Evolutionary conservation across 2,113 vertebrate genomes (phyloP), one percentile per base, ranked within the genome.

Genomic region (Centropristis striata): DNA sequence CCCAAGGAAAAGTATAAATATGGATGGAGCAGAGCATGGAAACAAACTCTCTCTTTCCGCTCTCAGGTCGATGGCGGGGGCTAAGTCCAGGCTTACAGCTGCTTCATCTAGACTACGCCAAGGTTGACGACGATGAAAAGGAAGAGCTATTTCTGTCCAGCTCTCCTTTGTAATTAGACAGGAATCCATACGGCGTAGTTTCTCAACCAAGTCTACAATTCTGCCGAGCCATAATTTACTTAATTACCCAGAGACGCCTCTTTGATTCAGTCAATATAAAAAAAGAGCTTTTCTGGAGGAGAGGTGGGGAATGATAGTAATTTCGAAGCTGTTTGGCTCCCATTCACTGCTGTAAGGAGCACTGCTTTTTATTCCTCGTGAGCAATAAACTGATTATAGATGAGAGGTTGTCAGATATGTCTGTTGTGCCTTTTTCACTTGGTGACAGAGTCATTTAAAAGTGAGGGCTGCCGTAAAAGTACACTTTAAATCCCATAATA

Each of bases 81-180:
- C 75, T 91, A 85, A 92, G 58, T 73, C 88, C 75, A 2, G 86
- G 87, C 86, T 93, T 92, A 92, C 65, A 42, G 77, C 87, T 28
- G 85, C 88, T 77, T 80, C 81, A 55, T 69, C 25, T 39, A 65
- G 80, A 80, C 91, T 80, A 44, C 67, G 73, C 75, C 85, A 67
- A 76, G 91, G 86, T 53, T 80, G 72, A 21, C 77, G 72, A 21
- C 77, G 74, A 91, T 90, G 65, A 93, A 91, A 87, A 87, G 83
- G 63, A 80, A 78, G 28, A 59, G 70, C 79, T 93, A 86, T 92
- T 93, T 86, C 81, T 89, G 90, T 83, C 84, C 51, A 3, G 44
- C 68, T 27, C 86, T 83, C 58, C 87, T 89, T 90, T 92, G 86
- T 90, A 92, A 93, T 93, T 92, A 91, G 88, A 47, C 75, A 61